Evolutionary conservation across 23 tunicate species (phyloP).

Genomic region (Botrylloides violaceus): DNA sequence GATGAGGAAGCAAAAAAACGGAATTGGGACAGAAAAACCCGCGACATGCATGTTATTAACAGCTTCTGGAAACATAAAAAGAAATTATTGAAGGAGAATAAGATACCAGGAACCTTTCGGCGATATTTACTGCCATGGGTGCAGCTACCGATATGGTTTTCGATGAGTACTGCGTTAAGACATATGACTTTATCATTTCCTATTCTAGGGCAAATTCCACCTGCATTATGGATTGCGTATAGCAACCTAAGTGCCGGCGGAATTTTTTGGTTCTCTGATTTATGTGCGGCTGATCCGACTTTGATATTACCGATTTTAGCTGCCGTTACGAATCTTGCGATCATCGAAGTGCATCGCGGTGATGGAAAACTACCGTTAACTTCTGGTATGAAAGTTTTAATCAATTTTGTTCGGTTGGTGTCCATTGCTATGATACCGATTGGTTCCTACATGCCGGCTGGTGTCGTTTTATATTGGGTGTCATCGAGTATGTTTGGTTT

Average conservation of each 20-base stretch:
- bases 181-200: constrained; percentile 57
- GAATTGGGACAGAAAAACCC: constrained; percentile 51
- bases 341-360: constrained; percentile 74
- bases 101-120: constrained; percentile 49
- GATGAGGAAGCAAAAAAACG: constrained; percentile 30
- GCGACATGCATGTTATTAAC: background rate
- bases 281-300: constrained; percentile 39
- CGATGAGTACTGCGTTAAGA: constrained; percentile 56
- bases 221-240: background rate
- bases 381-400: constrained; percentile 33
- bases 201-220: constrained; percentile 1
- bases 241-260: constrained; percentile 40
- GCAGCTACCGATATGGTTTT: constrained; percentile 76
- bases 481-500: constrained; percentile 63
- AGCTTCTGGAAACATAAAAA: constrained; percentile 31
- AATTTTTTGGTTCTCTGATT: constrained; percentile 53
- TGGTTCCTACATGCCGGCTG: constrained; percentile 68
- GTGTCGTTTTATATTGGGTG: constrained; percentile 83
- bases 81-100: constrained; percentile 32
- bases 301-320: constrained; percentile 44
- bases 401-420: constrained; percentile 29
- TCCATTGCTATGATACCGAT: constrained; percentile 58
- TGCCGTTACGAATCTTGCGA: constrained; percentile 41
- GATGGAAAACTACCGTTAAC: constrained; percentile 46
- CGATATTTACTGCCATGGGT: constrained; percentile 58